Evolutionary conservation across 2,888 invertebrate genomes (phyloP).

Genomic region (Parnassius orleans): DNA sequence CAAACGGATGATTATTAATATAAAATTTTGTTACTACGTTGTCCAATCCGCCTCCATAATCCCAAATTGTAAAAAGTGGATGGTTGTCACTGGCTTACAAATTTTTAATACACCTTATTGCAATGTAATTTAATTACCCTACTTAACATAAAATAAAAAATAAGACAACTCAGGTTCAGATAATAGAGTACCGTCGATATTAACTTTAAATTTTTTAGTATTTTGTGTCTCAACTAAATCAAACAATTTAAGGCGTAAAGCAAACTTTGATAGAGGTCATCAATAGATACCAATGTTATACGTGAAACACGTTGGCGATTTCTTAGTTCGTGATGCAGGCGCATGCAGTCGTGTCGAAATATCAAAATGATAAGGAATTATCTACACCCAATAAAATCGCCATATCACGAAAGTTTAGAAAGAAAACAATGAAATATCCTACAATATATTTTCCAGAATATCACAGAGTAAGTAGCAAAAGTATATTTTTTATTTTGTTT

Average conservation of each 20-base stretch:
- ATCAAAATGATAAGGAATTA: constrained; percentile 16
- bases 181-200: not conserved
- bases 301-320: constrained; percentile 7
- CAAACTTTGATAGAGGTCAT: constrained; percentile 3
- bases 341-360: constrained; percentile 22
- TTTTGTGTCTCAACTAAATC: no score
- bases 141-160: no score
- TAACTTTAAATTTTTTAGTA: not conserved
- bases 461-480: not conserved
- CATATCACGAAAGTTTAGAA: constrained; percentile 18
- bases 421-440: constrained; percentile 7
- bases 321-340: constrained; percentile 15
- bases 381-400: constrained; percentile 19
- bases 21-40: no score
- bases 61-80: no score
- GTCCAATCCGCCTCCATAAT: no score
- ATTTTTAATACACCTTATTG: no score
- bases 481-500: not conserved
- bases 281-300: constrained; percentile 3
- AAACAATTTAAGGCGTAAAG: no score
- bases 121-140: no score
- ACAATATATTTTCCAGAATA: constrained; percentile 1
- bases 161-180: no score
- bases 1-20: no score
- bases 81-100: no score